These are phyloP conservation scores for Rousettus leschenaultii DNA, from an alignment of 2,113 vertebrate species.

Conservation along the genomic window DNA sequence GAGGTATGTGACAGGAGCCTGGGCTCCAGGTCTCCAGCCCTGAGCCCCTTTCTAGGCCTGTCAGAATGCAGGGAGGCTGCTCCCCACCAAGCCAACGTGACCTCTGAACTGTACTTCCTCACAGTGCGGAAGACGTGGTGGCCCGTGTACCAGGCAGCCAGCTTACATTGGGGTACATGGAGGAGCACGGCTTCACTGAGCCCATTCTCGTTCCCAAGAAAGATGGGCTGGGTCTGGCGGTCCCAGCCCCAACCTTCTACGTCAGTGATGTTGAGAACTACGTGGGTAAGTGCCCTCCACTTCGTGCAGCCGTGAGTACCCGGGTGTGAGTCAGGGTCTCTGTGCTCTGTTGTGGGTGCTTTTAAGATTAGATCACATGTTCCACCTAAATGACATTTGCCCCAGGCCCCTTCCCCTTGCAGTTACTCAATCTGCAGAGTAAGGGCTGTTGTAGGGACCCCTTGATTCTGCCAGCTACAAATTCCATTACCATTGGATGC, in stretches of 20 bases:
- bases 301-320: background rate
- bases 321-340: background rate
- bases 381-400: background rate
- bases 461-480: background rate
- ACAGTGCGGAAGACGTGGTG: conserved; percentile 94
- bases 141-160: conserved; percentile 92
- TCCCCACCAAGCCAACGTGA: background rate
- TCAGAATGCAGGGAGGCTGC: background rate
- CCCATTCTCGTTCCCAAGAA: conserved; percentile 97
- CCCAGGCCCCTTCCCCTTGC: background rate
- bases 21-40: background rate
- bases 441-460: background rate
- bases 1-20: rapidly evolving
- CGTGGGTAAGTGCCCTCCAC: conserved; percentile 85
- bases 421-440: background rate
- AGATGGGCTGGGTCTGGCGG: conserved; percentile 92
- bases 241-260: conserved; percentile 97
- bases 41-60: background rate
- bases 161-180: conserved; percentile 91
- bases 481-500: background rate
- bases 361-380: background rate
- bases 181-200: conserved; percentile 94
- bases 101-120: conserved; percentile 25
- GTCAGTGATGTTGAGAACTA: conserved; percentile 99
- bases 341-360: background rate